Evolutionary conservation across 2,888 invertebrate genomes (phyloP).

Genomic region (Cataglyphis rosenhaueri): DNA sequence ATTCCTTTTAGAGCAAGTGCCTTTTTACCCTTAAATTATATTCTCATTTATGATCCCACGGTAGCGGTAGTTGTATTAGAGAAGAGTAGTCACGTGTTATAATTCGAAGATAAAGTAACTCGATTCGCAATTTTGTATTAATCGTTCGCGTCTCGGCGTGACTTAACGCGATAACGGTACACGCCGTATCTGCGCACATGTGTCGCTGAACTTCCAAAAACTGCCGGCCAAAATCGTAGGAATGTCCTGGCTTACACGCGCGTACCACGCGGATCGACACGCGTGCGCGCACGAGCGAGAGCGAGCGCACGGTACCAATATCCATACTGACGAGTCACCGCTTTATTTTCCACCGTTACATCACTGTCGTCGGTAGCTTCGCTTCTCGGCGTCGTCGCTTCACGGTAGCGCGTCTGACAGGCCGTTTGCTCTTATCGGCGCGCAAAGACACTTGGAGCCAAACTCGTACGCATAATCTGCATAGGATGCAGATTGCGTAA

Average conservation of each 20-base stretch:
- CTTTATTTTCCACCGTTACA: conserved; percentile 77
- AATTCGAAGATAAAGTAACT: background rate
- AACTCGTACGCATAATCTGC: conserved; percentile 22
- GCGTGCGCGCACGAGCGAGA: conserved; percentile 58
- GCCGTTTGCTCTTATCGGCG: conserved; percentile 51
- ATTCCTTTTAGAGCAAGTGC: background rate
- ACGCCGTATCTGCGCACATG: conserved; percentile 2
- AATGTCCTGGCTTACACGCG: conserved; percentile 34
- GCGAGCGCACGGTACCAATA: conserved; percentile 74
- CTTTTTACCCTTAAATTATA: conserved; percentile 7
- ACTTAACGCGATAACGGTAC: background rate
- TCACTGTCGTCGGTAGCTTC: conserved; percentile 71
- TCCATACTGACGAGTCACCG: conserved; percentile 72
- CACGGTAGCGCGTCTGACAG: conserved; percentile 31
- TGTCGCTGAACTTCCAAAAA: conserved; percentile 58
- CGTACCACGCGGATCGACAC: conserved; percentile 54
- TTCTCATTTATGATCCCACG: background rate
- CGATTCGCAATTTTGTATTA: background rate
- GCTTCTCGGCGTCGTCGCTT: conserved; percentile 10
- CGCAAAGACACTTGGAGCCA: conserved; percentile 21
- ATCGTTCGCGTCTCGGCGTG: background rate
- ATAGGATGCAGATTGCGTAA: conserved; percentile 11
- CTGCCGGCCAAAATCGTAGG: conserved; percentile 61
- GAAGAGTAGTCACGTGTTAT: background rate
- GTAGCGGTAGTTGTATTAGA: background rate